Evolutionary conservation across 2,888 invertebrate species (phyloP), one percentile per base, ranked within the genome.

Genomic region (Priapulus caudatus): DNA sequence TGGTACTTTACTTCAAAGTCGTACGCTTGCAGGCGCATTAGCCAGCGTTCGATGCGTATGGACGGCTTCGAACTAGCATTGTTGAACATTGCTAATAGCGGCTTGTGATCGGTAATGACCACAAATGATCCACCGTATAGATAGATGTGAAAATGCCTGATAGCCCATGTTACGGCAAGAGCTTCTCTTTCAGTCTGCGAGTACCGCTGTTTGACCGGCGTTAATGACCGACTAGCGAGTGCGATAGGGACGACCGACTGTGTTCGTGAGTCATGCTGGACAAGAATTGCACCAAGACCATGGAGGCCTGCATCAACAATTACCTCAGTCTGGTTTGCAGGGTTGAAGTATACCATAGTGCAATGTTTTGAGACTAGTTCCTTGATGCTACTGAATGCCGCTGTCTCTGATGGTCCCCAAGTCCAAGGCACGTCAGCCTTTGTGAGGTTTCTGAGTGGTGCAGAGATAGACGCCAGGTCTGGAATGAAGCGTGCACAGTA

Each of bases 91-190:
- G 53, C 54, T 24, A 57, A 52, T 5, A 66, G 44, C 10, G 64
- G 61, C 53, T 61, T 60, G 52, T 64, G 64, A 48, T 64, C 64
- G 4, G 60, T 61, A 45, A 59, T 22, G 1, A 65, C 46, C 1
- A 45, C 56, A 51, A 66, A 62, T 21, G 54, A 48, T 15, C n/a
- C 52, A 21, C 64, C 65, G 50, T 56, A 59, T 3, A 65, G 46
- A 46, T 60, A 65, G 20, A 63, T 20, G 33, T 62, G 58, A 52
- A 62, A 65, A 47, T 63, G 62, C 53, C 64, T 62, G 43, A 59
- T 61, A 3, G 58, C 59, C 62, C 59, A 64, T 0, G 62, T 59
- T 3, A 64, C 58, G 4, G 61, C 62, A 20, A 63, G 54, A 47
- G 59, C 54, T 50, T 63, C 61, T 20, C 21, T 57, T 56, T 46